phyloP scores from a whole-genome alignment of 2,888 invertebrate genomes.

The Itoplectis maculator region DNA sequence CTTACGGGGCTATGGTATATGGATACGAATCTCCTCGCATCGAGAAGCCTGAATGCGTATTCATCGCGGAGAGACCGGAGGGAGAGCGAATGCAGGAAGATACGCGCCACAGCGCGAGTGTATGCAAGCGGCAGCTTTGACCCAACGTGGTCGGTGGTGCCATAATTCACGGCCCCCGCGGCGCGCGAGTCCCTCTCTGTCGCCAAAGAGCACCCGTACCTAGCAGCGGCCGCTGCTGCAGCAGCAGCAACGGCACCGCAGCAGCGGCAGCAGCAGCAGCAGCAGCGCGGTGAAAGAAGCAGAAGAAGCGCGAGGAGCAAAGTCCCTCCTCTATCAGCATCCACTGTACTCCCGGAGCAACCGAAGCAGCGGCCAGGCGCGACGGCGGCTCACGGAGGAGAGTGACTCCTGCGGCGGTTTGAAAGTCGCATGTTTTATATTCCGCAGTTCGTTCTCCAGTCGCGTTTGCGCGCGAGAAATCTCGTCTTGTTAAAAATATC shows the following conservation, averaged over 20 bases:
- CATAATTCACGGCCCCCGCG: constrained; percentile 70
- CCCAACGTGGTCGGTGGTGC: constrained; percentile 65
- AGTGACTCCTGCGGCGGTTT: constrained; percentile 66
- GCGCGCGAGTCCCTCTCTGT: constrained; percentile 64
- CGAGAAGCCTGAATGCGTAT: constrained; percentile 71
- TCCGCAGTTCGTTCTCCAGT: constrained; percentile 53
- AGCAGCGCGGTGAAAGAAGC: constrained; percentile 42
- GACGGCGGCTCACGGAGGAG: constrained; percentile 4
- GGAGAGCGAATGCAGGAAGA: constrained; percentile 51
- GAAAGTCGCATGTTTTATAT: constrained; percentile 67
- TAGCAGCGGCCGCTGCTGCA: not conserved
- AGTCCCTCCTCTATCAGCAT: constrained; percentile 47
- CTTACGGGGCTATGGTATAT: not conserved
- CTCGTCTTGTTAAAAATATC: constrained; percentile 76
- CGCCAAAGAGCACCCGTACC: constrained; percentile 51
- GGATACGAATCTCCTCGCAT: constrained; percentile 70
- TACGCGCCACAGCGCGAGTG: constrained; percentile 16
- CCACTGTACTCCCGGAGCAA: constrained; percentile 40
- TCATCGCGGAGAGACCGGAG: constrained; percentile 68
- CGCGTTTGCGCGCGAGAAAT: constrained; percentile 45
- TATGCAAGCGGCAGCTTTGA: constrained; percentile 68
- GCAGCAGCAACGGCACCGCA: constrained; percentile 15
- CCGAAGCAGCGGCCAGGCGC: constrained; percentile 37
- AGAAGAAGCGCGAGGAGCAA: constrained; percentile 41
- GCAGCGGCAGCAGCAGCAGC: not conserved